These are phyloP conservation scores for Azemiops feae DNA, from an alignment of 2,113 vertebrate species.

Conservation along the genomic window DNA sequence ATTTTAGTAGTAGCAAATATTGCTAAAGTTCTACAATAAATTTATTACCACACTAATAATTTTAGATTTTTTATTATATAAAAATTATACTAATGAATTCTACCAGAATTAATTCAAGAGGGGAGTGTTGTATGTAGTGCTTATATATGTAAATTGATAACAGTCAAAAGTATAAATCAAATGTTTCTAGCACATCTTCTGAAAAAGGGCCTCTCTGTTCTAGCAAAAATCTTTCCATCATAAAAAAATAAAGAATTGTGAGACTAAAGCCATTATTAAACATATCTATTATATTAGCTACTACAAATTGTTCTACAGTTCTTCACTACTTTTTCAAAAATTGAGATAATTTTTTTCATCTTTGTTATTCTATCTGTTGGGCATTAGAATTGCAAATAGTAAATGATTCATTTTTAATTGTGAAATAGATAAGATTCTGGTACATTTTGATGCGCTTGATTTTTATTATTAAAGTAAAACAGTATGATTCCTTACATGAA, in stretches of 20 bases:
- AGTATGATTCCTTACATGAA: background rate
- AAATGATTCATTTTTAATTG: background rate
- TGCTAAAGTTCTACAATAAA: background rate
- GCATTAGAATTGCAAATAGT: background rate
- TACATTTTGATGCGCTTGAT: background rate
- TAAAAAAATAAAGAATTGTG: background rate
- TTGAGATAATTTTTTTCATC: background rate
- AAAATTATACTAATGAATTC: background rate
- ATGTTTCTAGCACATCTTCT: background rate
- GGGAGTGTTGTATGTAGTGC: background rate
- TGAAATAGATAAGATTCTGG: background rate
- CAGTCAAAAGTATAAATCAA: background rate
- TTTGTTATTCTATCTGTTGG: background rate
- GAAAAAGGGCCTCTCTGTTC: background rate
- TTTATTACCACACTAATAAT: background rate
- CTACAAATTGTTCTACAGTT: background rate
- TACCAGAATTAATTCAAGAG: background rate
- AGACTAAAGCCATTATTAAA: background rate
- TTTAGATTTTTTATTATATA: background rate
- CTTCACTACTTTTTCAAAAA: background rate
- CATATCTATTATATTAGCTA: background rate
- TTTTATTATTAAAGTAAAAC: background rate
- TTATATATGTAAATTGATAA: background rate
- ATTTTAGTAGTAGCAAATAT: background rate
- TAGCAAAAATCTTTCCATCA: background rate